These are phyloP conservation scores for Plectropomus leopardus DNA, from an alignment of 2,113 vertebrate species.

Conservation along the genomic window DNA sequence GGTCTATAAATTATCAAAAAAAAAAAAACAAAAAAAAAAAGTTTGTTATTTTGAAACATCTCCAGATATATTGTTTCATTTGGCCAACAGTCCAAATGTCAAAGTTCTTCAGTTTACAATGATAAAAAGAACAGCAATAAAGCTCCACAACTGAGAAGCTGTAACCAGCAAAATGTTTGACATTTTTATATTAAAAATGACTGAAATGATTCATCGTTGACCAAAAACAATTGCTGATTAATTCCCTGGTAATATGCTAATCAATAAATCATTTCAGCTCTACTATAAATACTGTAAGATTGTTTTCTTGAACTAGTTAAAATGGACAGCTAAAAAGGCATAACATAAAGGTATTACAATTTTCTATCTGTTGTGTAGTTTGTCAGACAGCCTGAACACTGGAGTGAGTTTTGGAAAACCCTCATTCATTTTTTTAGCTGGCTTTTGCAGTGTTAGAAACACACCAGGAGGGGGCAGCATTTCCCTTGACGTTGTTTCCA, in stretches of 20 bases:
- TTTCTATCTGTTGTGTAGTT: not conserved
- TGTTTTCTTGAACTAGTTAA: not conserved
- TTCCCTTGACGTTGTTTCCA: not conserved
- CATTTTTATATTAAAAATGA: not conserved
- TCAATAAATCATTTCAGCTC: not conserved
- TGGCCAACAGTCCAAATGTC: not conserved
- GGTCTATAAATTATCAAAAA: not conserved
- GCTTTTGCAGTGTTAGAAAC: conserved; percentile 22
- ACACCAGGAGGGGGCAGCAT: conserved; percentile 67
- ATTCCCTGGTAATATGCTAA: no score
- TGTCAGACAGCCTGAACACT: not conserved
- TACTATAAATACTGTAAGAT: not conserved
- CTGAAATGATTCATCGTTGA: no score
- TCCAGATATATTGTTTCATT: not conserved
- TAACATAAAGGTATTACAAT: not conserved
- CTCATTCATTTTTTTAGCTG: not conserved
- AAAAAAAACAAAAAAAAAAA: not conserved
- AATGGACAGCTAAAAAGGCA: not conserved
- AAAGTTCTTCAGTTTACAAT: not conserved
- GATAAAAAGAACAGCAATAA: no score
- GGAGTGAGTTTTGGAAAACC: not conserved
- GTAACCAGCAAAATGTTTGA: no score
- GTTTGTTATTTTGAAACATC: not conserved
- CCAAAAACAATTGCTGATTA: no score
- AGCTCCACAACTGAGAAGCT: no score